These are phyloP conservation scores for Misgurnus anguillicaudatus DNA, from an alignment of 2,113 vertebrate genomes.

Conservation along the genomic window DNA sequence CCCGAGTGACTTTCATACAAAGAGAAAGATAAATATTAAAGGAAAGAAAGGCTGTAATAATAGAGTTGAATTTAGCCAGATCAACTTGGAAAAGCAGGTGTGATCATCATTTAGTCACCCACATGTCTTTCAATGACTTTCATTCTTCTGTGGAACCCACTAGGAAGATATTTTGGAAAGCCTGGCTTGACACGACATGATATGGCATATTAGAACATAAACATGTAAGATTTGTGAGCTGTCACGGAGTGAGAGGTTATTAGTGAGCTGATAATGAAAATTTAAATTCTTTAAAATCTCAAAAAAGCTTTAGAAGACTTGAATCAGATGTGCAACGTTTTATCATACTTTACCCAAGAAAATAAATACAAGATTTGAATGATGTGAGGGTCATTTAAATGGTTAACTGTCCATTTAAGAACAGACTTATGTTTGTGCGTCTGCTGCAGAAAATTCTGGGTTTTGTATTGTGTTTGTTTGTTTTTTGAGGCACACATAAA, in stretches of 20 bases:
- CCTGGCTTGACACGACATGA: too few relatives aligned
- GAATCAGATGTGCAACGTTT: too few relatives aligned
- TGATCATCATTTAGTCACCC: not conserved
- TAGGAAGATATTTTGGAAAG: not conserved
- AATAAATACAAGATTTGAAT: too few relatives aligned
- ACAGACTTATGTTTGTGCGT: not conserved
- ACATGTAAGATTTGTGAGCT: too few relatives aligned
- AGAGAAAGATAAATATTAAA: not conserved
- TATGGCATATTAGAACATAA: too few relatives aligned
- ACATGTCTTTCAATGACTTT: not conserved
- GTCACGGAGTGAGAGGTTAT: too few relatives aligned
- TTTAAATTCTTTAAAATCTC: too few relatives aligned
- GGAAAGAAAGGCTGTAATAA: not conserved
- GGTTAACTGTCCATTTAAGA: not conserved
- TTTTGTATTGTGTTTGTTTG: not conserved
- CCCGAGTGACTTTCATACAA: slow-evolving; percentile 15
- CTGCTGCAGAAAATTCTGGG: not conserved
- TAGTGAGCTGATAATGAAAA: too few relatives aligned
- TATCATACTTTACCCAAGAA: too few relatives aligned
- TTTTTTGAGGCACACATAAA: not conserved
- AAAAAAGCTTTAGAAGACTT: too few relatives aligned
- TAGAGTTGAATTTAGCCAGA: not conserved
- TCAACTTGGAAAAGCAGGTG: not conserved
- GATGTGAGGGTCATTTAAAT: too few relatives aligned
- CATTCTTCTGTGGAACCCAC: not conserved